These are phyloP conservation scores for Alethe castanea DNA, from an alignment of 2,113 vertebrate species.

Conservation along the genomic window DNA sequence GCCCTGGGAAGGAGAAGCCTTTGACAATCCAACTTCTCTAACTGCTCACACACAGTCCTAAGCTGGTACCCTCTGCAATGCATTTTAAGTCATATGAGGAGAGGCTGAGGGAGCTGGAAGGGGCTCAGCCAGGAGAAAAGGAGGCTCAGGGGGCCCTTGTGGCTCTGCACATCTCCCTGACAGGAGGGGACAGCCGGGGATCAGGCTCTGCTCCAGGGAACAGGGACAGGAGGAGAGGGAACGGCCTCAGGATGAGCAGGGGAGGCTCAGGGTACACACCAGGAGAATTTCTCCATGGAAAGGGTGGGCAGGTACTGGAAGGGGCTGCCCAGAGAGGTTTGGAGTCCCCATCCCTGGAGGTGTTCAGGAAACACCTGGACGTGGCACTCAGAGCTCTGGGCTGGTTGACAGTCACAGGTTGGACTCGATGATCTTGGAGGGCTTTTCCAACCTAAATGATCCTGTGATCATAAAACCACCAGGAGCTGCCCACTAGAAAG, in stretches of 20 bases:
- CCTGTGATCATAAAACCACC: not conserved
- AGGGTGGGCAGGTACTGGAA: too few species aligned
- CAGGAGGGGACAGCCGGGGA: fast-evolving
- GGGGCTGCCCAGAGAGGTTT: too few species aligned
- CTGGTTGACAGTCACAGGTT: not conserved
- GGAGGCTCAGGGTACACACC: not conserved
- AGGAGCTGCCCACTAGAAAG: not conserved
- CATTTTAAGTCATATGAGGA: not conserved
- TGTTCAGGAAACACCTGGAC: too few species aligned
- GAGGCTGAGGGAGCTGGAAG: not conserved
- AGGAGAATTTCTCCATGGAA: too few species aligned
- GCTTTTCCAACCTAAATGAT: not conserved
- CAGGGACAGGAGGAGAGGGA: not conserved
- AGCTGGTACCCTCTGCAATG: not conserved
- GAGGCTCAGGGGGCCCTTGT: not conserved
- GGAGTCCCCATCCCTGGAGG: too few species aligned
- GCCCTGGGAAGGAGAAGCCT: not conserved
- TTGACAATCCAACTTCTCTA: not conserved
- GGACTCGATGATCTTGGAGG: fast-evolving
- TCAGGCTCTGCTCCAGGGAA: not conserved
- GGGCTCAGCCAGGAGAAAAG: not conserved
- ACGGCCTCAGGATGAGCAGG: fast-evolving
- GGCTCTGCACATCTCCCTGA: not conserved
- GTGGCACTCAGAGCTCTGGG: too few species aligned
- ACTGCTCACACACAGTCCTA: not conserved